A percentile compares a stretch with the other conserved stretches of the same genome.
Evolutionary conservation across 2,888 invertebrate genomes (phyloP).

Genomic region (Aspidiotus rigidus): DNA sequence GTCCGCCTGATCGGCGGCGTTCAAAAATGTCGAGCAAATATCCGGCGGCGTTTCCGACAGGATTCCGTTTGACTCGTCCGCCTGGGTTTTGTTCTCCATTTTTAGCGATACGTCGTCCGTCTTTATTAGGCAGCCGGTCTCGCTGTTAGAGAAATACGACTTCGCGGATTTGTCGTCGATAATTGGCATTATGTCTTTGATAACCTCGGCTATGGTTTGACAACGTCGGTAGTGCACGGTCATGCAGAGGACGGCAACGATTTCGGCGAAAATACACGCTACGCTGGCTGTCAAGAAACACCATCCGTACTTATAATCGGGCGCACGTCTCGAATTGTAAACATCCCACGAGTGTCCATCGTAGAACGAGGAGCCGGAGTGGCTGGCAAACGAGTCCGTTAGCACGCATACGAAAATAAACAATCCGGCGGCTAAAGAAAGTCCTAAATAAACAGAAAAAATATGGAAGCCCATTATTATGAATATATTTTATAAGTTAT

Average conservation of each 20-base stretch:
- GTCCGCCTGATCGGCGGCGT: slow-evolving; percentile 19
- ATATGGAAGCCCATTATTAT: neutral
- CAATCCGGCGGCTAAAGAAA: slow-evolving; percentile 52
- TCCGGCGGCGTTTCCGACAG: slow-evolving; percentile 25
- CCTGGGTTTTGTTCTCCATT: slow-evolving; percentile 5
- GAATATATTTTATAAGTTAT: neutral
- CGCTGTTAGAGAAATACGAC: slow-evolving; percentile 10
- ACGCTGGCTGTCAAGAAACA: slow-evolving; percentile 54
- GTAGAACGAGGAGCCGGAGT: neutral
- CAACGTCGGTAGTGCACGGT: slow-evolving; percentile 21
- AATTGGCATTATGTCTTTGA: slow-evolving; percentile 14
- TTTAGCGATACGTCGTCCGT: neutral
- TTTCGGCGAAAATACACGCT: slow-evolving; percentile 45
- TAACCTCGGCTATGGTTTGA: slow-evolving; percentile 19
- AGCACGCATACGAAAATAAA: slow-evolving; percentile 53
- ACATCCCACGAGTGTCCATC: slow-evolving; percentile 1
- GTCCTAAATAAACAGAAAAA: slow-evolving; percentile 46
- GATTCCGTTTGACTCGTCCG: slow-evolving; percentile 1
- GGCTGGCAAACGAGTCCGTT: slow-evolving; percentile 51
- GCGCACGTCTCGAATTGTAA: slow-evolving; percentile 41
- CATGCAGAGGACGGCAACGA: slow-evolving; percentile 37
- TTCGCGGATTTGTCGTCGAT: slow-evolving; percentile 15
- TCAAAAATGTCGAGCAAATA: slow-evolving; percentile 27
- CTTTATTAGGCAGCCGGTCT: slow-evolving; percentile 9
- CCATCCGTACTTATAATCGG: slow-evolving; percentile 52